phyloP scores from a whole-genome alignment of 2,888 invertebrate genomes.

The Chelonus formosanus region DNA sequence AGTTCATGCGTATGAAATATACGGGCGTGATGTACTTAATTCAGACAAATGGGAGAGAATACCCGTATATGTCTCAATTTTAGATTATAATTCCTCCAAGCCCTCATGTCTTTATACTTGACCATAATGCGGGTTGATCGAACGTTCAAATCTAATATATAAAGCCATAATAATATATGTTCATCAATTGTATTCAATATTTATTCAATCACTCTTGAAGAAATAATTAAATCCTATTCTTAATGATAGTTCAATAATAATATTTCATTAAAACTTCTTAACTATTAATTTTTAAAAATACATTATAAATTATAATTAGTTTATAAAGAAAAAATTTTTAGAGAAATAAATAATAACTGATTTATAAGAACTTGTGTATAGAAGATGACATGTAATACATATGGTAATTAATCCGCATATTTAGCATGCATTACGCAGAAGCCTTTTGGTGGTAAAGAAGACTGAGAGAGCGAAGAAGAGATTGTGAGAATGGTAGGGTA shows the following conservation, averaged over 20 bases:
- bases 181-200: no score
- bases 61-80: not conserved
- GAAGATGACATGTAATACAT: constrained; percentile 45
- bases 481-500: constrained; percentile 38
- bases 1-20: not conserved
- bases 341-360: no score
- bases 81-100: not conserved
- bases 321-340: no score
- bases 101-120: constrained; percentile 1
- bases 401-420: constrained; percentile 57
- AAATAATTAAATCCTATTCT: no score
- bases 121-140: constrained; percentile 4
- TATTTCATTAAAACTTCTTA: no score
- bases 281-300: no score
- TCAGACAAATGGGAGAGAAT: constrained; percentile 1
- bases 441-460: constrained; percentile 34
- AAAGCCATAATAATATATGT: no score
- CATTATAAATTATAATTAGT: no score
- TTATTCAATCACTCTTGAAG: no score
- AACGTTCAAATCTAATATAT: constrained; percentile 16
- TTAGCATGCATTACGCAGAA: constrained; percentile 57
- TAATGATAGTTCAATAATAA: no score
- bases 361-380: no score
- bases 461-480: no score
- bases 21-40: constrained; percentile 5